Conservation (phyloP, 2,888 invertebrate species). For the Oscheius sp. region DNA sequence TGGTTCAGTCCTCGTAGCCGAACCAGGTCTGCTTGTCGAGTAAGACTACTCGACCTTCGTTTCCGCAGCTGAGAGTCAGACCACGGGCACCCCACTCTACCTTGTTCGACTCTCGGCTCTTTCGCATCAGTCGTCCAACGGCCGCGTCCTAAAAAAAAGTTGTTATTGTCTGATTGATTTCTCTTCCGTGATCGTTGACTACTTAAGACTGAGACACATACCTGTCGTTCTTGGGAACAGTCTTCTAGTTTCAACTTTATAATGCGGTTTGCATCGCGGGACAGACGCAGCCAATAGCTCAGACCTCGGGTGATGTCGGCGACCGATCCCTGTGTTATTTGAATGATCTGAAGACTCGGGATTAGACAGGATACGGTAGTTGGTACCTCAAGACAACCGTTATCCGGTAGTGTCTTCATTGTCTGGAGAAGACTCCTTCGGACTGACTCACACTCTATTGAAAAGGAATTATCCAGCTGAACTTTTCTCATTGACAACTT, state of each 20-base stretch:
- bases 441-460: constrained; percentile 9
- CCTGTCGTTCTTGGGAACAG: constrained; percentile 46
- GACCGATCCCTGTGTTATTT: constrained; percentile 23
- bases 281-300: constrained; percentile 43
- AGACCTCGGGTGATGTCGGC: constrained; percentile 38
- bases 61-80: constrained; percentile 29
- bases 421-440: constrained; percentile 26
- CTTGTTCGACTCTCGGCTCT: constrained; percentile 40
- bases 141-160: constrained; percentile 41
- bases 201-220: background rate
- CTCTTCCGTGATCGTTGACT: background rate
- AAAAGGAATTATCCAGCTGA: constrained; percentile 34
- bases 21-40: constrained; percentile 49
- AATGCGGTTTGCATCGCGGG: constrained; percentile 38
- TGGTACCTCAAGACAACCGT: constrained; percentile 33
- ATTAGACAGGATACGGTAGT: background rate
- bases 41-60: constrained; percentile 36
- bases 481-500: background rate
- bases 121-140: constrained; percentile 45
- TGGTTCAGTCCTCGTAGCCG: constrained; percentile 39
- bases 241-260: constrained; percentile 48
- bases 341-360: background rate
- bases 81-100: constrained; percentile 35
- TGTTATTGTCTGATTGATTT: background rate
- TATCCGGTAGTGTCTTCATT: constrained; percentile 25